Evolutionary conservation across 2,888 invertebrate genomes (phyloP), one percentile per base, ranked within the genome.

Genomic region (Byasa hedistus): DNA sequence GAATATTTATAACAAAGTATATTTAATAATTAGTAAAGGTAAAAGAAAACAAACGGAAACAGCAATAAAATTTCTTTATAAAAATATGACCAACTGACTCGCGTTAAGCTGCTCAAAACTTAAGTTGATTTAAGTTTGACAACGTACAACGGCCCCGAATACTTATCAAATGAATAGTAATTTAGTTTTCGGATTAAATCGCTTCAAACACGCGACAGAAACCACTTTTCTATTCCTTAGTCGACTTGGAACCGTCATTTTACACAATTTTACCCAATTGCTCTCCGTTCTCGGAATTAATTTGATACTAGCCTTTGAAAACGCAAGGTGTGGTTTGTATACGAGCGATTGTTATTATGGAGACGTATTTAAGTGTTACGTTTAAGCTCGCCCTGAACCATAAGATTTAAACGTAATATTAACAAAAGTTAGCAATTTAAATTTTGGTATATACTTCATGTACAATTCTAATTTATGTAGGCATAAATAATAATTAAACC

Each of bases 241-340:
- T 85, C 81, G 84, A 85, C 79, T 87, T 84, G 77, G 84, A 87
- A 86, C 91, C 89, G 85, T 90, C 91, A 91, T 91, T 91, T 91
- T 89, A 91, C 89, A 89, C 90, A 90, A 91, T 91, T 91, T 90
- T 88, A 91, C 87, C 85, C 88, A 88, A 90, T 90, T 86, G 89
- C 90, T 89, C 86, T 86, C 82, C 77, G 85, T 91, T 91, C 91
- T 85, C 73, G 81, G 91, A 91, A 91, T 91, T 91, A 91, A 91
- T 91, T 90, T 90, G 86, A 88, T 91, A 91, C 91, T 90, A 91
- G 88, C 85, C 84, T 90, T 91, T 89, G 86, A 86, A 89, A 90
- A 91, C 87, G 85, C 87, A 90, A 91, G 91, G 91, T 89, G 91
- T 88, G 89, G 89, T 89, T 84, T 80, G 83, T 83, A 79, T 84